Conservation (phyloP, 2,113 vertebrate species). For the Siphamia tubifer region DNA sequence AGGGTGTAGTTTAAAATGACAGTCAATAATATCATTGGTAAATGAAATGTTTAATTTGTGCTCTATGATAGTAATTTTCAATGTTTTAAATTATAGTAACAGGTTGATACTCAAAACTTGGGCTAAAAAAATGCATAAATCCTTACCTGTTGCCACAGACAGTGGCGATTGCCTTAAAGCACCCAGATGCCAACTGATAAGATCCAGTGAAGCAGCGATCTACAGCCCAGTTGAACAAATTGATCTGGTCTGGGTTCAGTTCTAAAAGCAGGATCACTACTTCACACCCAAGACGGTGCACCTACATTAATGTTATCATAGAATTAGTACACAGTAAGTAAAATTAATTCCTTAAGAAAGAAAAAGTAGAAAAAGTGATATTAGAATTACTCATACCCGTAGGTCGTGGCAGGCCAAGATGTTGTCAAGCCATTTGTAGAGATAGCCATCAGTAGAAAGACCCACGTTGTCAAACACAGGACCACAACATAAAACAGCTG, state of each 20-base stretch:
- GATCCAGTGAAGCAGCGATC: constrained; percentile 98
- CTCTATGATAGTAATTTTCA: too few species aligned
- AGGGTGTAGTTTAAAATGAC: background rate
- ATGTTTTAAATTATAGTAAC: too few species aligned
- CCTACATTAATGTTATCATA: constrained; percentile 73
- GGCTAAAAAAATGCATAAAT: background rate
- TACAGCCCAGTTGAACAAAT: constrained; percentile 98
- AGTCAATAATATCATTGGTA: too few species aligned
- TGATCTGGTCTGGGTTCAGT: constrained; percentile 96
- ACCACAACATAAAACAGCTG: constrained; percentile 95
- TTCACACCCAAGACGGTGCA: constrained; percentile 96
- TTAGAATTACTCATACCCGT: constrained; percentile 77
- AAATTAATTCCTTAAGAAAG: background rate
- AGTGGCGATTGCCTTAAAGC: constrained; percentile 98
- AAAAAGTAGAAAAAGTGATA: background rate
- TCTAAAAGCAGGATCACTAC: constrained; percentile 95
- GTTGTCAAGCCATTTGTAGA: constrained; percentile 99
- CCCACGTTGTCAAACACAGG: constrained; percentile 98
- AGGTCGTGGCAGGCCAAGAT: constrained; percentile 97
- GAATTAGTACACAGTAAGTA: too few species aligned
- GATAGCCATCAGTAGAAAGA: constrained; percentile 95
- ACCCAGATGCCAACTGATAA: constrained; percentile 95
- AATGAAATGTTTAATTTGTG: too few species aligned
- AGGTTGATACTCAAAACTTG: background rate
- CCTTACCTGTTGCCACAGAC: constrained; percentile 95